Percentiles rank a stretch among this genome's conserved stretches.
These are phyloP conservation scores for Lepilemur septentrionalis DNA, from an alignment of 2,797 vertebrate species.

Conservation along the genomic window DNA sequence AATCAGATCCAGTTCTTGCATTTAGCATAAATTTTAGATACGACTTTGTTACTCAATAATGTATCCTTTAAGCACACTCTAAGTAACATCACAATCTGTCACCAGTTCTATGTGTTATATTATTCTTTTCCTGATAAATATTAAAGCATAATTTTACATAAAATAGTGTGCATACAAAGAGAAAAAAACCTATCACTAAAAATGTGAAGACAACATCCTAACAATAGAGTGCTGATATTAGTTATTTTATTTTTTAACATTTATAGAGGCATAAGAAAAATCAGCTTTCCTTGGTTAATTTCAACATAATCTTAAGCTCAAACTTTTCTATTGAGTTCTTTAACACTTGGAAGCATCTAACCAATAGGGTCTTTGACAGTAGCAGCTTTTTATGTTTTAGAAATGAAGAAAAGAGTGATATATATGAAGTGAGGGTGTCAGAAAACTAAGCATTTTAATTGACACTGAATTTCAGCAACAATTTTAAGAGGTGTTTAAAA, in stretches of 20 bases:
- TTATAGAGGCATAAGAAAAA: not conserved
- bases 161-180: not conserved
- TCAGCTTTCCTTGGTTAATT: not conserved
- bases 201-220: not conserved
- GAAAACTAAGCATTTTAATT: not conserved
- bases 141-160: not conserved
- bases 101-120: not conserved
- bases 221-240: not conserved
- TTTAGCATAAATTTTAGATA: not conserved
- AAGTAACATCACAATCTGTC: not conserved
- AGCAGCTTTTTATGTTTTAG: not conserved
- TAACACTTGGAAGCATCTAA: not conserved
- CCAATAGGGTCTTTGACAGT: not conserved
- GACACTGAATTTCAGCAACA: not conserved
- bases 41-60: not conserved
- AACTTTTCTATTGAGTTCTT: not conserved
- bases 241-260: not conserved
- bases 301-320: not conserved
- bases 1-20: not conserved
- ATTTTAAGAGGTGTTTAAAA: not conserved
- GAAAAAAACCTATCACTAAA: not conserved
- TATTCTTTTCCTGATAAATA: not conserved
- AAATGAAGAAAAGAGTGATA: not conserved
- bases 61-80: not conserved
- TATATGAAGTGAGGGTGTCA: not conserved